Evolutionary conservation across 2,113 vertebrate species (phyloP).

Genomic region (Eulemur macaco): DNA sequence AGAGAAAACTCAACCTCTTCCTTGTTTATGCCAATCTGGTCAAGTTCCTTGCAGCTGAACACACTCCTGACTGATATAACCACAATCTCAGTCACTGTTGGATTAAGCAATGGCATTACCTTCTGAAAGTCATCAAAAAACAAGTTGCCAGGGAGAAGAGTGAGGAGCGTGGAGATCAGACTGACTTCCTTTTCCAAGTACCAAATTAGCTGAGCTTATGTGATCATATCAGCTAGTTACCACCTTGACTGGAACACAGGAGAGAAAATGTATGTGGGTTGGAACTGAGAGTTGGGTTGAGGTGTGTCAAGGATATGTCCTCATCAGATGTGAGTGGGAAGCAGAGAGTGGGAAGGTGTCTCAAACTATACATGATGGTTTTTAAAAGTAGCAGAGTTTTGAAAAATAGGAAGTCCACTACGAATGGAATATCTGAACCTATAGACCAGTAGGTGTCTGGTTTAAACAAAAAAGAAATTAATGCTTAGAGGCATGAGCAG

Average conservation of each 20-base stretch:
- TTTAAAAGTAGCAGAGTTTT: background rate
- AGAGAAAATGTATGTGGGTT: background rate
- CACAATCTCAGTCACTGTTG: background rate
- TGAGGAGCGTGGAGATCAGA: background rate
- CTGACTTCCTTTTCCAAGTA: background rate
- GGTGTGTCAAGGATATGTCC: background rate
- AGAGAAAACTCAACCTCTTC: background rate
- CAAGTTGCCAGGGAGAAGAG: background rate
- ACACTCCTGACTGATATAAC: background rate
- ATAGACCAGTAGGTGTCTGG: background rate
- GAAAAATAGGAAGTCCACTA: background rate
- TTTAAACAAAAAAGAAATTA: constrained; percentile 21
- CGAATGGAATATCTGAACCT: background rate
- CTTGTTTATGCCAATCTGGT: background rate
- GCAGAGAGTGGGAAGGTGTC: background rate
- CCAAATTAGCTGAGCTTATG: background rate
- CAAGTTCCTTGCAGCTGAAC: background rate
- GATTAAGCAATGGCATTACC: background rate
- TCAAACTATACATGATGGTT: background rate
- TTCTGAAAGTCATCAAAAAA: background rate
- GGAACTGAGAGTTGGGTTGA: background rate
- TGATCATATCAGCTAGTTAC: background rate
- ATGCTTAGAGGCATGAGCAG: background rate
- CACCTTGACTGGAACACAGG: background rate
- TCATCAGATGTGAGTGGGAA: background rate